Base-by-base conservation (phyloP, 2,888 invertebrate species). In the Drosophila greeni region DNA sequence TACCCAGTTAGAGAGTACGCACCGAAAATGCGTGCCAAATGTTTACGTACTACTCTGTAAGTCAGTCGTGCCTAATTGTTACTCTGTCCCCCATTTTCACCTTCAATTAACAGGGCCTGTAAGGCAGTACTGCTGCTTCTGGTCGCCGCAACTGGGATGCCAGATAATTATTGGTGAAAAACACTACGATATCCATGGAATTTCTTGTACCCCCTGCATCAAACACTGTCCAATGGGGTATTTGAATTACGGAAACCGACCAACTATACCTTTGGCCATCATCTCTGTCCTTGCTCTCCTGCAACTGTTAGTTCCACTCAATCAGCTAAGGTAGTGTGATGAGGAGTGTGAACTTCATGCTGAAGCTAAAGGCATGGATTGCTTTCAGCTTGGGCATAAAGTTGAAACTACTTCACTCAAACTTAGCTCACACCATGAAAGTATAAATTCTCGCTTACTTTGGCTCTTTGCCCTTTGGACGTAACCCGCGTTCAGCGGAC, bases 91-190 rank as follows among this genome's bases (percentile, higher is more conserved):
- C 14, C 14, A 31, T 9, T 20, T 20, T n/a, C 5, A 48, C 29
- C 18, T 14, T 20, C 14, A 5, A 7, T n/a, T 24, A 6, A 11
- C 23, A 59, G 59, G 6, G 0, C 11, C 26, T 1, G 2, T 43
- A n/a, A 6, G 18, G 1, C 9, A 39, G 0, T 60, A 7, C n/a
- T 60, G 59, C n/a, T 60, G 59, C 61, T 60, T 60, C 7, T 60
- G 59, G 59, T 60, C 59, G 1, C 45, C 60, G 37, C 7, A n/a
- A 2, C 1, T 29, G 36, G 59, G 59, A 11, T 59, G 59, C 6
- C 4, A 14, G 5, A 16, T n/a, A 2, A 2, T 56, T 1, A 5
- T 56, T 14, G 56, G 55, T 8, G 11, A 55, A 24, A 6, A 7
- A 18, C 1, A 31, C 14, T 33, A 20, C 26, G 9, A 43, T 2